These are phyloP conservation scores for Nasonia longicornis DNA, from an alignment of 1,140 invertebrate genomes.

Conservation along the genomic window DNA sequence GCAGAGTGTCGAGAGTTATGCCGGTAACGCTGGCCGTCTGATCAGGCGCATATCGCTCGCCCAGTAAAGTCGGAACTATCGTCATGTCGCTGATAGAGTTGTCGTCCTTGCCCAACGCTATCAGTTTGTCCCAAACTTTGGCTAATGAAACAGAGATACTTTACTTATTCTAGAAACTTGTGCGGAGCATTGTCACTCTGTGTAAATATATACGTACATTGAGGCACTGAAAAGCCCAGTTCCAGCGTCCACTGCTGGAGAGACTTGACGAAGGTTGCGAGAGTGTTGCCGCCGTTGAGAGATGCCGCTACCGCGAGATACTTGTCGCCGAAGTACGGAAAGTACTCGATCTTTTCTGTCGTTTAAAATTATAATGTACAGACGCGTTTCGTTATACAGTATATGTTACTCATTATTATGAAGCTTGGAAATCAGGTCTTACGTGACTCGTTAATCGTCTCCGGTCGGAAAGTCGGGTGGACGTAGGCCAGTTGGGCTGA, in stretches of 20 bases:
- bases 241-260: slow-evolving; percentile 85
- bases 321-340: slow-evolving; percentile 82
- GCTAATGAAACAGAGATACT: slow-evolving; percentile 64
- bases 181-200: background rate
- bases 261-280: slow-evolving; percentile 85
- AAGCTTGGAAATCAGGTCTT: slow-evolving; percentile 19
- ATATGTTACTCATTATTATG: background rate
- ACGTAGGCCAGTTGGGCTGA: slow-evolving; percentile 87
- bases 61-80: slow-evolving; percentile 80
- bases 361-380: slow-evolving; percentile 42
- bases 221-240: slow-evolving; percentile 80
- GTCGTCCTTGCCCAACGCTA: slow-evolving; percentile 73
- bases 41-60: slow-evolving; percentile 82
- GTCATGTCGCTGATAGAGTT: slow-evolving; percentile 70
- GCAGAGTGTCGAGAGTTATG: slow-evolving; percentile 79
- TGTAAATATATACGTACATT: slow-evolving; percentile 67
- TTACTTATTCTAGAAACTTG: background rate
- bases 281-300: slow-evolving; percentile 88
- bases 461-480: slow-evolving; percentile 57
- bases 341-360: slow-evolving; percentile 74
- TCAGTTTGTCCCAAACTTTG: slow-evolving; percentile 83
- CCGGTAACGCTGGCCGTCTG: slow-evolving; percentile 77
- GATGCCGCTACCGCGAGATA: slow-evolving; percentile 88
- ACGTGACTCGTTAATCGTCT: slow-evolving; percentile 52
- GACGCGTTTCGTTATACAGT: slow-evolving; percentile 14